Percentiles rank a stretch among this genome's conserved stretches.
Conservation (phyloP, 2,888 invertebrate species). For the Drosophila mettleri region DNA sequence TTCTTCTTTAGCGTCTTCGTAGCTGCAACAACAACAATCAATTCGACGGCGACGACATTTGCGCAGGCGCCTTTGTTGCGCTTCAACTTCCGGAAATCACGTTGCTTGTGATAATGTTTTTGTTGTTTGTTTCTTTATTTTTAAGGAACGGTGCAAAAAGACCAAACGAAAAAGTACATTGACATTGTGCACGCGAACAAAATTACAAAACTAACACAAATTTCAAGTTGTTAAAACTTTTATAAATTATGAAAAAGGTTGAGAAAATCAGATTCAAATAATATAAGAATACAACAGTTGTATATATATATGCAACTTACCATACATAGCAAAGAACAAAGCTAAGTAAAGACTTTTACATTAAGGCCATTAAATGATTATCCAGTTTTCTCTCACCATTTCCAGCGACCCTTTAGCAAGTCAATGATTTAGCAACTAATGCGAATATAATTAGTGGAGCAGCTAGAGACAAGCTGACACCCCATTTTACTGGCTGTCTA, state of each 20-base stretch:
- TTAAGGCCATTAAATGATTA: conserved; percentile 9
- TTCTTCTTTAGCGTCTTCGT: conserved; percentile 62
- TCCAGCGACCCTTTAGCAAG: background rate
- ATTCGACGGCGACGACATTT: conserved; percentile 76
- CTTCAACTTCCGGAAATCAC: conserved; percentile 80
- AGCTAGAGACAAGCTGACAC: conserved; percentile 56
- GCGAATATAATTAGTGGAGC: conserved; percentile 66
- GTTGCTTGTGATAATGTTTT: conserved; percentile 70
- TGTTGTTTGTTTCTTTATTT: conserved; percentile 23
- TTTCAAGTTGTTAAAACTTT: conserved; percentile 63
- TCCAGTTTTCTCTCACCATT: conserved; percentile 22
- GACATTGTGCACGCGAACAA: conserved; percentile 70
- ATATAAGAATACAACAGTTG: no score
- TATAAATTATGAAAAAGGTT: conserved; percentile 63
- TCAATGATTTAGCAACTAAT: conserved; percentile 49
- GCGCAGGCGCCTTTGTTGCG: conserved; percentile 69
- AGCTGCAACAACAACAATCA: conserved; percentile 54
- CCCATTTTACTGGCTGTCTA: conserved; percentile 47
- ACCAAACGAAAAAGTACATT: conserved; percentile 18
- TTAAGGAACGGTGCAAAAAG: conserved; percentile 47
- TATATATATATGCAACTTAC: no score
- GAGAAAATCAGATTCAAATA: background rate
- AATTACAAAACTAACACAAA: conserved; percentile 70
- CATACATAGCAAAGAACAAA: no score
- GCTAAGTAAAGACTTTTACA: background rate